A percentile compares a stretch with the other conserved stretches of the same genome.
Conservation (phyloP, 2,888 invertebrate genomes). For the Cantharis rustica region DNA sequence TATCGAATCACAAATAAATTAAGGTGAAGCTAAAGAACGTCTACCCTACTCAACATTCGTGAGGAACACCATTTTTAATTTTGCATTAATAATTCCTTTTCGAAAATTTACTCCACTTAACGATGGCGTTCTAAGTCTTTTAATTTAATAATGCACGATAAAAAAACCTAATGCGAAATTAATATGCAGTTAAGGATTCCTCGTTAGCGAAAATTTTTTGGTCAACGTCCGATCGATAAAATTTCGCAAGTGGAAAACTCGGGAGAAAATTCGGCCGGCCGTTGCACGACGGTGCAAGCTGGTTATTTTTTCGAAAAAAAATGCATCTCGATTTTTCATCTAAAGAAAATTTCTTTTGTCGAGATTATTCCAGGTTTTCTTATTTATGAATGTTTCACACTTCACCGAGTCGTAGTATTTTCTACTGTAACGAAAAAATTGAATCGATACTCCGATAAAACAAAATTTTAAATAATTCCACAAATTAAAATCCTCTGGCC, state of each 20-base stretch:
- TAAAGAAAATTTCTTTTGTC: neutral
- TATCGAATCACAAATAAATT: neutral
- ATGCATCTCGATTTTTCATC: neutral
- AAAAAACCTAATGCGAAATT: neutral
- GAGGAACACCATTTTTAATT: neutral
- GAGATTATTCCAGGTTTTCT: neutral
- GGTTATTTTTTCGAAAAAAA: neutral
- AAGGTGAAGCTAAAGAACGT: neutral
- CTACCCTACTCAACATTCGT: conserved; percentile 1
- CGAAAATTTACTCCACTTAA: neutral
- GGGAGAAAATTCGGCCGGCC: neutral
- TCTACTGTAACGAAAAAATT: neutral
- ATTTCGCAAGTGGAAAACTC: neutral
- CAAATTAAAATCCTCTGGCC: neutral
- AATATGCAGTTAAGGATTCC: neutral
- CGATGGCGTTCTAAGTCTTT: neutral
- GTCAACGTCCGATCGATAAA: neutral
- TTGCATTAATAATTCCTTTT: neutral
- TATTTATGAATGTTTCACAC: neutral
- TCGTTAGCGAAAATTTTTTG: neutral
- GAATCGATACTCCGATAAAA: neutral
- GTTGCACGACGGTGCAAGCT: neutral
- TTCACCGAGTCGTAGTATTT: neutral
- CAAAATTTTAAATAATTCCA: neutral
- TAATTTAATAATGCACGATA: neutral